These are phyloP conservation scores for Gibbula magus DNA, from an alignment of 2,888 invertebrate species.

Conservation along the genomic window DNA sequence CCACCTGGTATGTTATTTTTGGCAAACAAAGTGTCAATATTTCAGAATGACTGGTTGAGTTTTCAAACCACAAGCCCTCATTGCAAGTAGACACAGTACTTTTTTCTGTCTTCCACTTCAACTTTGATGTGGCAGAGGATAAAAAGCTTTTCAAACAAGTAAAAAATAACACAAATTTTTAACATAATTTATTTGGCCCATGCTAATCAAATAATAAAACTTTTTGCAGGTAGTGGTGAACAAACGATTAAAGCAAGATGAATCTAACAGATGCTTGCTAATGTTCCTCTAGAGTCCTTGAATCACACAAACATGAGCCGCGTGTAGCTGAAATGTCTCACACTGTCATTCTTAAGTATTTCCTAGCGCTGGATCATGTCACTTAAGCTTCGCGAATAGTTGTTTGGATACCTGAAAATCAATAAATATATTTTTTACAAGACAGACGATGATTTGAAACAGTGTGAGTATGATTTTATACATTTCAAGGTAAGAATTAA, in stretches of 20 bases:
- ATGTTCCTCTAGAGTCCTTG: neutral
- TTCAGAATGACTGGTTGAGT: no score
- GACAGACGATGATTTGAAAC: no score
- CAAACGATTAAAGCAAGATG: neutral
- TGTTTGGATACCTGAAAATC: slow-evolving; percentile 49
- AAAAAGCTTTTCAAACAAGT: neutral
- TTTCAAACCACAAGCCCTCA: no score
- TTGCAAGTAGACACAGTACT: no score
- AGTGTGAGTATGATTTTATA: no score
- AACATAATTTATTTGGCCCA: neutral
- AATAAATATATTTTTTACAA: neutral
- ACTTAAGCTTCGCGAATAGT: slow-evolving; percentile 52
- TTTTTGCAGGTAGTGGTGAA: neutral
- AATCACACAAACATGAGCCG: neutral
- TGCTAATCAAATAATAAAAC: neutral
- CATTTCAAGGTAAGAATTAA: no score
- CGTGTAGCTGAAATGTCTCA: neutral
- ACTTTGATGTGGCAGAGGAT: neutral
- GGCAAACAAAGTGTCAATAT: no score
- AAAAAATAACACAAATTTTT: neutral
- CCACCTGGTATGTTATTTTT: no score
- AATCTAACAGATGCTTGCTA: no score
- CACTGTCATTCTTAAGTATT: neutral
- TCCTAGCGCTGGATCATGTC: slow-evolving; percentile 70
- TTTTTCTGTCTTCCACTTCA: neutral